Evolutionary conservation across 2,888 invertebrate species (phyloP).

Genomic region (Drosophila fungiperda): DNA sequence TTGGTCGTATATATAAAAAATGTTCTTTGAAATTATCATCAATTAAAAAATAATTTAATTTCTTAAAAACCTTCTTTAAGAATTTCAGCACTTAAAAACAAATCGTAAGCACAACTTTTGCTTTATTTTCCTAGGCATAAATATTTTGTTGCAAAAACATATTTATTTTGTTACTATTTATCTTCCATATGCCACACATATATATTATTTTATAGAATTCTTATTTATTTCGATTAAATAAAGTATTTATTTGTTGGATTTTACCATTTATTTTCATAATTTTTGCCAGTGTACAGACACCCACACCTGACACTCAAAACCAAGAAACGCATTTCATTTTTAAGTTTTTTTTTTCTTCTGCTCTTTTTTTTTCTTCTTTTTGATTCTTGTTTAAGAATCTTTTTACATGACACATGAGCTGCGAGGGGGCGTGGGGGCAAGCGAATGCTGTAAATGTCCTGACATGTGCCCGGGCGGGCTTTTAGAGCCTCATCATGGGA

Average conservation of each 20-base stretch:
- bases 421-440: constrained; percentile 3
- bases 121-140: neutral
- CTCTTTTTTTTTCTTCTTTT: constrained; percentile 11
- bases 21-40: neutral
- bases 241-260: neutral
- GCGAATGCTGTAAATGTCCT: constrained; percentile 30
- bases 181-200: neutral
- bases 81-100: neutral
- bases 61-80: neutral
- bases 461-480: constrained; percentile 37
- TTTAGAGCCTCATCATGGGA: constrained; percentile 36
- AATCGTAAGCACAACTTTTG: neutral
- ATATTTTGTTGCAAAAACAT: too few relatives aligned
- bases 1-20: neutral
- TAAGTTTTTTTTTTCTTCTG: constrained; percentile 47
- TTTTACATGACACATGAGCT: constrained; percentile 73
- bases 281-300: constrained; percentile 25
- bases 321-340: constrained; percentile 75
- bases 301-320: constrained; percentile 57
- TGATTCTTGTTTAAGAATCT: constrained; percentile 71
- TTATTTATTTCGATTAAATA: neutral
- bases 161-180: too few relatives aligned
- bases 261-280: too few relatives aligned
- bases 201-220: neutral
- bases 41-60: neutral